A percentile compares a stretch with the other conserved stretches of the same genome.
These are phyloP conservation scores for Trichopria drosophilae DNA, from an alignment of 2,888 invertebrate genomes.

Conservation along the genomic window DNA sequence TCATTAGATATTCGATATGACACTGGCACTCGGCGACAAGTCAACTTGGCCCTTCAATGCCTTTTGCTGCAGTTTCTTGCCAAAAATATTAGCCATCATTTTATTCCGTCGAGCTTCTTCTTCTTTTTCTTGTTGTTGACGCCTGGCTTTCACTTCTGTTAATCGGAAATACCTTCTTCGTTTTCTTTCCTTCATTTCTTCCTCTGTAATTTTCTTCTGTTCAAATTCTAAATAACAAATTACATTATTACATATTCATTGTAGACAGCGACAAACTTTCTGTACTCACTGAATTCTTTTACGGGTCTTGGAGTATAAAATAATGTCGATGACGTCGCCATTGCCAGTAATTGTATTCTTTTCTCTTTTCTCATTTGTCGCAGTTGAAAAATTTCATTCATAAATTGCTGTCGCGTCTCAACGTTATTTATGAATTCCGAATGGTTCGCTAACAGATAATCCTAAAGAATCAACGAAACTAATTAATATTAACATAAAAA, in stretches of 20 bases:
- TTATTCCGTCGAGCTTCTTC: constrained; percentile 69
- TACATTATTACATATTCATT: not conserved
- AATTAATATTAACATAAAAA: constrained; percentile 48
- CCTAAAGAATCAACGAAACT: constrained; percentile 66
- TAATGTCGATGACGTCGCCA: constrained; percentile 51
- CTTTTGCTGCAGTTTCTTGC: constrained; percentile 72
- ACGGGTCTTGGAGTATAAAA: constrained; percentile 39
- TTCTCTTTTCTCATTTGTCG: constrained; percentile 59
- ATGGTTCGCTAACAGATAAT: constrained; percentile 70
- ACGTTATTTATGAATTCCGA: constrained; percentile 71
- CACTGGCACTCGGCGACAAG: constrained; percentile 66
- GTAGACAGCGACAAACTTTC: not conserved
- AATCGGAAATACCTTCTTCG: constrained; percentile 69
- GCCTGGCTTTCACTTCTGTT: constrained; percentile 71
- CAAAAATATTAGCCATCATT: constrained; percentile 75
- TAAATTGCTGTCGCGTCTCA: constrained; percentile 61
- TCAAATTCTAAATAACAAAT: constrained; percentile 36
- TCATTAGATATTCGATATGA: constrained; percentile 59
- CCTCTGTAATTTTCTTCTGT: constrained; percentile 60
- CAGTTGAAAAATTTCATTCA: constrained; percentile 59
- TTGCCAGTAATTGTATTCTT: constrained; percentile 57
- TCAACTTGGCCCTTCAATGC: constrained; percentile 69
- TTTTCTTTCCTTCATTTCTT: constrained; percentile 66
- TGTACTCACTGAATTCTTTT: constrained; percentile 43
- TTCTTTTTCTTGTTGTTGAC: constrained; percentile 62